A percentile compares a stretch with the other conserved stretches of the same genome.
Evolutionary conservation across 2,113 vertebrate genomes (phyloP).

Genomic region (Panthera uncia): DNA sequence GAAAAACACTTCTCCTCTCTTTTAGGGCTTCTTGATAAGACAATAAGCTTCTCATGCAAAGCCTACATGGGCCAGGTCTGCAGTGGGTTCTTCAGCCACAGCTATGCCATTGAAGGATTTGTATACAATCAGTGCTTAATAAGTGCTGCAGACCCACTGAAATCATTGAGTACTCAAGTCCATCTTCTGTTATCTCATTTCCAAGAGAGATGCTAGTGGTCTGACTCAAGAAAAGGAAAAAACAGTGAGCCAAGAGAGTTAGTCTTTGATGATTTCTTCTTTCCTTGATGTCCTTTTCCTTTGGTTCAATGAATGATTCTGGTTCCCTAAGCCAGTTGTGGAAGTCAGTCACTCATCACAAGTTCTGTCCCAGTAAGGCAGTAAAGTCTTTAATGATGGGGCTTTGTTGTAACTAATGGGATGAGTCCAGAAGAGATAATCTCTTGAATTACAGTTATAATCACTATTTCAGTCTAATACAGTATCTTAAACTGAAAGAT

Average conservation of each 20-base stretch:
- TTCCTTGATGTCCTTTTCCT: conserved; percentile 27
- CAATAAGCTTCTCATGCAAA: not conserved
- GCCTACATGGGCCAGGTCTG: not conserved
- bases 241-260: not conserved
- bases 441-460: conserved; percentile 43
- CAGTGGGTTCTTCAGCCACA: not conserved
- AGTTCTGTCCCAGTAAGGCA: not conserved
- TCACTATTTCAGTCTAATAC: conserved; percentile 37
- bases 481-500: conserved; percentile 36
- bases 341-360: conserved; percentile 7
- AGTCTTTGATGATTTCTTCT: not conserved
- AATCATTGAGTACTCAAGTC: not conserved
- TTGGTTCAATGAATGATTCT: conserved; percentile 42
- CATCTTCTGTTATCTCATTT: not conserved
- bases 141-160: not conserved
- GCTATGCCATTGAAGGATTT: not conserved
- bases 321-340: conserved; percentile 30
- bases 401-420: not conserved
- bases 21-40: conserved; percentile 1
- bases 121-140: not conserved
- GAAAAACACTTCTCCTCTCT: not conserved
- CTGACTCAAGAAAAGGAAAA: conserved; percentile 39
- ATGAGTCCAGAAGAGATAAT: conserved; percentile 2
- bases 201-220: not conserved
- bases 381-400: not conserved